These are phyloP conservation scores for Leptodactylus fallax DNA, from an alignment of 2,797 vertebrate genomes.

Conservation along the genomic window DNA sequence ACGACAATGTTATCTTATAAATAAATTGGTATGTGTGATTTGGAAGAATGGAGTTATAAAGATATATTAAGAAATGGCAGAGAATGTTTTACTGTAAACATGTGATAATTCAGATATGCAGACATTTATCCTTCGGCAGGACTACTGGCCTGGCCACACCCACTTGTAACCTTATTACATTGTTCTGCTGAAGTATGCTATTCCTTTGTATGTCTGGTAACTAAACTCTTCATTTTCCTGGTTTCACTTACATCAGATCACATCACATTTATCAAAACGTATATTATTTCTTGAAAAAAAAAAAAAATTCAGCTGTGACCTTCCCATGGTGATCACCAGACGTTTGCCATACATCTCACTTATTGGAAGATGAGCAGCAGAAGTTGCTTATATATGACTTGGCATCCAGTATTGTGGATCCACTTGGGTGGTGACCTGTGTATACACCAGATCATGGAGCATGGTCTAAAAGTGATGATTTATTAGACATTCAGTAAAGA, in stretches of 20 bases:
- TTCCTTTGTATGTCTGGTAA: background rate
- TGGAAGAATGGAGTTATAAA: too few relatives aligned
- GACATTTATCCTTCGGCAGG: background rate
- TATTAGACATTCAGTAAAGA: too few relatives aligned
- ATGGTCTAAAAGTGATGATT: too few relatives aligned
- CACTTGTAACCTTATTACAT: background rate
- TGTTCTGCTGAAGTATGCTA: background rate
- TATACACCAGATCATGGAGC: too few relatives aligned
- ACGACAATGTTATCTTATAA: too few relatives aligned
- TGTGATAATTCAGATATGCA: background rate
- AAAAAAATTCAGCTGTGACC: background rate
- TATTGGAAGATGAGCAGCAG: background rate
- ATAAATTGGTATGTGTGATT: too few relatives aligned
- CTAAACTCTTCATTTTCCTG: background rate
- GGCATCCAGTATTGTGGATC: too few relatives aligned
- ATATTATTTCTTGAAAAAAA: too few relatives aligned
- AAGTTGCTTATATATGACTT: background rate
- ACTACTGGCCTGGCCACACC: background rate
- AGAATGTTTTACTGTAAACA: background rate
- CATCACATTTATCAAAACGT: background rate
- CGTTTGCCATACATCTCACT: background rate
- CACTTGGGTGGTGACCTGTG: too few relatives aligned
- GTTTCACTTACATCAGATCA: background rate
- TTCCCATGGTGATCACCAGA: background rate
- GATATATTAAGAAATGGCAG: too few relatives aligned